Conservation (phyloP, 2,113 vertebrate genomes). For the Chrysemys picta region DNA sequence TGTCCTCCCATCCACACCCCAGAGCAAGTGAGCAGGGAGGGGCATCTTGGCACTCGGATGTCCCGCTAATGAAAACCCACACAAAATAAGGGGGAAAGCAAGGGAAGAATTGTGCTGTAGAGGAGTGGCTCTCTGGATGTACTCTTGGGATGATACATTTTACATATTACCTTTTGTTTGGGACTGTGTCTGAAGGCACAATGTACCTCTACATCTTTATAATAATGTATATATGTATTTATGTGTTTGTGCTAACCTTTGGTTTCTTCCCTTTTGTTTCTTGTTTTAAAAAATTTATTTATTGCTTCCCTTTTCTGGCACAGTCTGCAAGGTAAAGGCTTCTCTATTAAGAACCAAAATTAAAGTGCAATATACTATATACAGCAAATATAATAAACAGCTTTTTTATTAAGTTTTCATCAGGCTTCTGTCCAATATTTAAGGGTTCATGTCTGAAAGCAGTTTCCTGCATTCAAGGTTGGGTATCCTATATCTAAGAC, state of each 20-base stretch:
- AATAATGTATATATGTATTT: background rate
- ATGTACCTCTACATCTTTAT: background rate
- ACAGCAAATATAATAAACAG: background rate
- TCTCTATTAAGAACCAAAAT: background rate
- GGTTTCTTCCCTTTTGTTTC: background rate
- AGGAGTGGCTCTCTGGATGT: background rate
- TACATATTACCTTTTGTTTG: background rate
- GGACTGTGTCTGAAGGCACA: background rate
- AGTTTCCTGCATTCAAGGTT: background rate
- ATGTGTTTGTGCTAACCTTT: background rate
- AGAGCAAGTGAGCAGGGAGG: background rate
- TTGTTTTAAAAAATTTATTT: background rate
- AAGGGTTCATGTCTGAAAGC: background rate
- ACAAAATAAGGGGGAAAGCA: background rate
- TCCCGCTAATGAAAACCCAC: background rate
- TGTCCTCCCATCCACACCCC: background rate
- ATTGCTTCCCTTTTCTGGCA: background rate
- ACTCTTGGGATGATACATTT: background rate
- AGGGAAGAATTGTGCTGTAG: background rate
- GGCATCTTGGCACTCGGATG: background rate
- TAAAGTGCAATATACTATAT: background rate
- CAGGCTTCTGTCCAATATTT: background rate
- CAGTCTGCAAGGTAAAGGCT: background rate
- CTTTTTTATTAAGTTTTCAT: background rate
- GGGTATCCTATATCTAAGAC: background rate